A percentile compares a stretch with the other conserved stretches of the same genome.
Conservation (phyloP, 2,797 vertebrate species). For the Catharus ustulatus region DNA sequence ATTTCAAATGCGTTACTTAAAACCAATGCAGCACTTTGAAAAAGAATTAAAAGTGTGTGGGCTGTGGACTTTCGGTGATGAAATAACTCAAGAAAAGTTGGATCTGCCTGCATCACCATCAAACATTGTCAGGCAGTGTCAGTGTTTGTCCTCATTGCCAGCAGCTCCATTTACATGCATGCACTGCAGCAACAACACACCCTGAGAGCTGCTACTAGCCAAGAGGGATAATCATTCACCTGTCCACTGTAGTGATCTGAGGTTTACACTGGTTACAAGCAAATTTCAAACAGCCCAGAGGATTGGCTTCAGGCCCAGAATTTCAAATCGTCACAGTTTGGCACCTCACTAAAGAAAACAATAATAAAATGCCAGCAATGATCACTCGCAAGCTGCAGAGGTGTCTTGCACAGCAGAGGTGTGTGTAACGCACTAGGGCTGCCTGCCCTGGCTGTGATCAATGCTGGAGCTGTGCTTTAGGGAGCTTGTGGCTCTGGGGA, state of each 20-base stretch:
- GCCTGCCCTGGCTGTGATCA: not conserved
- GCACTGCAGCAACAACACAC: not conserved
- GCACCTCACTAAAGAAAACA: not conserved
- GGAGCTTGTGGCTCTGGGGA: not conserved
- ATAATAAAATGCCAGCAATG: not conserved
- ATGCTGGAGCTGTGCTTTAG: not conserved
- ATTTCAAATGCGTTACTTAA: not conserved
- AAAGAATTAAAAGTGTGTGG: not conserved
- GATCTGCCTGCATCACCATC: not conserved
- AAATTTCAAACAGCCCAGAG: not conserved
- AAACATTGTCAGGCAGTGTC: not conserved
- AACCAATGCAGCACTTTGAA: not conserved
- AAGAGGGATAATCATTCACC: conserved; percentile 21
- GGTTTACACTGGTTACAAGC: not conserved
- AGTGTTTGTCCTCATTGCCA: not conserved
- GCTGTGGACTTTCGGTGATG: not conserved
- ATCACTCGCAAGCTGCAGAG: not conserved
- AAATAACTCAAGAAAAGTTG: not conserved
- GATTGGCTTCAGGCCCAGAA: conserved; percentile 6
- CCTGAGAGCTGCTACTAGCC: not conserved
- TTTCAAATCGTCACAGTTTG: not conserved
- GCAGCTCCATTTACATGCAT: not conserved
- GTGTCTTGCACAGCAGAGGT: not conserved
- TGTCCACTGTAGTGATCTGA: not conserved
- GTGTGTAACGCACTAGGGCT: not conserved